Base-by-base conservation (phyloP, 2,888 invertebrate species). In the Caenorhabditis sinica region DNA sequence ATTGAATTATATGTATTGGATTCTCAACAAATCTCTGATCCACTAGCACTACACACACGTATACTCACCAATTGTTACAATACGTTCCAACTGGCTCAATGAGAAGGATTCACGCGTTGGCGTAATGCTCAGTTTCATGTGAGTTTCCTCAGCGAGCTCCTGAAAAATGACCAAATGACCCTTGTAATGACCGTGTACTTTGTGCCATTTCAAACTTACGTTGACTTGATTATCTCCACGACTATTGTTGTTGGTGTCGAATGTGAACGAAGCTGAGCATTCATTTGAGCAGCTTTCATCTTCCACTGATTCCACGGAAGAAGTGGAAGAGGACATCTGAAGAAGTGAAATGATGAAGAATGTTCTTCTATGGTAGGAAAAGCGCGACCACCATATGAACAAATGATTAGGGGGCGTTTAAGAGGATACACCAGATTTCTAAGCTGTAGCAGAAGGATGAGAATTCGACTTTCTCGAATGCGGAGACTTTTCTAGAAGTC, bases 261-360 rank as follows among this genome's bases (percentile, higher is more conserved):
- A 88, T 40, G 89, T 89, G 83, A 89, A 89, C 17, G 87, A 87
- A 20, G 85, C 89, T 13, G 89, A 88, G 68, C 89, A 89, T 28
- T 87, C 87, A 20, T 88, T 87, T 17, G 88, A 87, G 43, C 83
- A 81, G 43, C 81, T 82, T 36, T 88, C 88, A 43, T 88, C 88
- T 66, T 86, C 88, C 5, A 83, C 83, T 23, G 88, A 86, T 58
- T 84, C 84, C 23, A 84, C 84, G 13, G 88, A 83, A 33, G 86
- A 85, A 30, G 85, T 75, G 20, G 82, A 80, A 5, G 85, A 83
- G n/a, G 85, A 86, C 85, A 85, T 85, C 85, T 84, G 56, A 65
- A 75, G 17, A 49, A 45, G 15, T 33, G 20, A 5, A 28, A 15
- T 0, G 17, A 65, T n/a, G 9, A 49, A 49, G 1, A 9, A 58